A percentile compares a stretch with the other conserved stretches of the same genome.
These are phyloP conservation scores for Vollenhovia emeryi DNA, from an alignment of 1,140 invertebrate genomes.

Conservation along the genomic window DNA sequence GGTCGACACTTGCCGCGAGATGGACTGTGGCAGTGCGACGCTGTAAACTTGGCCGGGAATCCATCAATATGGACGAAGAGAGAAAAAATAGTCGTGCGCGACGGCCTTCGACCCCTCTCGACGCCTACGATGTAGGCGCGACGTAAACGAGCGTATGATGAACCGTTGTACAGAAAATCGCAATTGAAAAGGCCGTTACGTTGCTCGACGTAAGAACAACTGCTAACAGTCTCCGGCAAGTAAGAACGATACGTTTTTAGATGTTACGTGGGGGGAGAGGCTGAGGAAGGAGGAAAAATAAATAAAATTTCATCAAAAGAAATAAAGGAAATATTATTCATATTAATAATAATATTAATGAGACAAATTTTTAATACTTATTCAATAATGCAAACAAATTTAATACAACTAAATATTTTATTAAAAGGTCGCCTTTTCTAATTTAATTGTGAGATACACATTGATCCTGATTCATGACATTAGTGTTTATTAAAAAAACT, in stretches of 20 bases:
- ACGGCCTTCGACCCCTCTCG: conserved; percentile 7
- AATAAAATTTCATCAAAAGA: no score
- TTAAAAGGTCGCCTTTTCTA: no score
- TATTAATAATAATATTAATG: no score
- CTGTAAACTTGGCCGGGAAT: conserved; percentile 57
- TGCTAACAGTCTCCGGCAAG: neutral
- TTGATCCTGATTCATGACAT: no score
- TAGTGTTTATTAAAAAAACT: no score
- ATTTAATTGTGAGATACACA: no score
- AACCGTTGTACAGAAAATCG: neutral
- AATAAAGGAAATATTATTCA: no score
- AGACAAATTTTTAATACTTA: no score
- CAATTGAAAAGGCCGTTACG: neutral
- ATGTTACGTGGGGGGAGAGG: no score
- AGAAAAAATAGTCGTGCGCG: conserved; percentile 8
- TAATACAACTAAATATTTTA: no score
- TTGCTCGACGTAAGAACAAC: neutral
- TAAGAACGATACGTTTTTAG: neutral
- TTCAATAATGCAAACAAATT: no score
- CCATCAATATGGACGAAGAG: neutral
- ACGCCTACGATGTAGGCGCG: neutral
- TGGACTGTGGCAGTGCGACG: conserved; percentile 47
- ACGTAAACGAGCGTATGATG: conserved; percentile 1
- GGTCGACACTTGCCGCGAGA: conserved; percentile 6
- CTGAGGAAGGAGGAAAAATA: neutral